Evolutionary conservation across 2,113 vertebrate species (phyloP), one percentile per base, ranked within the genome.

Genomic region (Centropus bengalensis): DNA sequence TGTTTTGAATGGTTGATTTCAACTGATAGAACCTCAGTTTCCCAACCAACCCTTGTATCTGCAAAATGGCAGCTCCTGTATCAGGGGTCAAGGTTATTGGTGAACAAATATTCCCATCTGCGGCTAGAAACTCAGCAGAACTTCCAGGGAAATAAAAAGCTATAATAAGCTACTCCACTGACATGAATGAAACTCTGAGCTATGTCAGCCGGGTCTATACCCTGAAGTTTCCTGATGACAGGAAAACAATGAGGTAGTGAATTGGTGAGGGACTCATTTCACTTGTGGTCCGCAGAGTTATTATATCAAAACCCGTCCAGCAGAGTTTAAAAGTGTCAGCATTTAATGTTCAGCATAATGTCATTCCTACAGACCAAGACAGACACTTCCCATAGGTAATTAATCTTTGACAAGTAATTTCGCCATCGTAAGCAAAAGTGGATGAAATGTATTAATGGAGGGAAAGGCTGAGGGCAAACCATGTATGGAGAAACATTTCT

Each of bases 391-490:
- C 92, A 91, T 84, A 92, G 87, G 93, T 93, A 91, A 97, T 96
- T 96, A 91, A 91, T 97, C 94, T 95, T 85, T 75, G 75, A 92
- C 86, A 95, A 94, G 91, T 88, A 95, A 96, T 93, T 94, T 76
- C 92, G 92, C 75, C 89, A 80, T 86, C 2, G 40, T 95, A 96
- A 94, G 93, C 85, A 91, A 59, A 96, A 94, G 75, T 91, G 66
- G 82, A 95, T 96, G 89, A 97, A 96, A 95, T 92, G 49, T 89
- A 92, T 92, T 95, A 94, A 94, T 92, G 44, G 91, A 75, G 75
- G 68, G n/a, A 95, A 96, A 95, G 83, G 86, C 82, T 86, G 33
- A 80, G 82, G 88, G 86, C 68, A 96, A 94, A 71, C 60, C 44
- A 54, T 51, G 83, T 74, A 92, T 51, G 81, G 88, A 96, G 89